Base-by-base conservation (phyloP, 2,797 vertebrate genomes). In the Sebastes alutus region DNA sequence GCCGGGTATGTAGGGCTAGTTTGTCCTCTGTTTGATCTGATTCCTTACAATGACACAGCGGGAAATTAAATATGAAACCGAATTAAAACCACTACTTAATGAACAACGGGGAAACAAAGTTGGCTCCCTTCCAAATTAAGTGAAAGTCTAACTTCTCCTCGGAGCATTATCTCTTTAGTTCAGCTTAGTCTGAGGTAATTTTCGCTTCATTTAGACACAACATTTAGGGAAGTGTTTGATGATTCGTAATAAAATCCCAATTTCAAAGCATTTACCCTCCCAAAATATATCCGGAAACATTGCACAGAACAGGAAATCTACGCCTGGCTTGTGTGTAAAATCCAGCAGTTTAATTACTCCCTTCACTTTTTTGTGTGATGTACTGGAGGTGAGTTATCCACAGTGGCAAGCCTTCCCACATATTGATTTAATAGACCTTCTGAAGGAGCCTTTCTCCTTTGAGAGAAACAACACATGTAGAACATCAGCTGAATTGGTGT, bases 1-100 rank as follows among this genome's bases (percentile, higher is more conserved):
- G 76, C 64, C 16, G 90, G 81, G 86, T 91, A 89, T 84, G 89
- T 87, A 85, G 92, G 93, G 93, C 92, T 89, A 92, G 92, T 94
- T 94, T 91, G 94, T 94, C 93, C 93, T 89, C 90, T 77, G 86
- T 94, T 93, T 93, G 93, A 94, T 94, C 89, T 91, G 89, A 88
- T 88, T 93, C 83, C 86, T 93, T 86, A 90, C 89, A 92, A 93
- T 94, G 93, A 93, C 95, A 93, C 95, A 95, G 94, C 90, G 82
- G 95, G 94, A 94, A 94, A 91, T 94, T 85, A 93, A 91, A 95
- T 94, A 94, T 94, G 93, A 94, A 95, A 91, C 84, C 87, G 66
- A 90, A 93, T 93, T 88, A 91, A 91, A 93, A 88, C 90, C 91
- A 86, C 88, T 88, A 88, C 81, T 84, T 93, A 93, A 94, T 90